Evolutionary conservation across 2,797 vertebrate genomes (phyloP).

Genomic region (Lepus oiostolus): DNA sequence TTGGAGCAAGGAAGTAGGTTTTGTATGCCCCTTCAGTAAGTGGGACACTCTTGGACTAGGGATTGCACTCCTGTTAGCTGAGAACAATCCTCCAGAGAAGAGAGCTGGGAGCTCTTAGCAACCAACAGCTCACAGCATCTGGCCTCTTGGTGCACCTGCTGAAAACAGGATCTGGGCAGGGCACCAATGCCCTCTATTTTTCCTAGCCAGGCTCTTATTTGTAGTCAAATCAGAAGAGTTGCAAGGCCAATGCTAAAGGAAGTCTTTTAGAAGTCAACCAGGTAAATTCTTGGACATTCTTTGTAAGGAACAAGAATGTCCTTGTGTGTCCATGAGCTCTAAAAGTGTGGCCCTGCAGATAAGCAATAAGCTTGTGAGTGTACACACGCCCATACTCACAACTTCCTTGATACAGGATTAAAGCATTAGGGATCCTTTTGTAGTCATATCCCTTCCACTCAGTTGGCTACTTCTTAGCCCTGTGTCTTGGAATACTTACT

Average conservation of each 20-base stretch:
- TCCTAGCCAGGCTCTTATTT: constrained; percentile 43
- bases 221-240: background rate
- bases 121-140: constrained; percentile 6
- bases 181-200: background rate
- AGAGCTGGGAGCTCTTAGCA: constrained; percentile 32
- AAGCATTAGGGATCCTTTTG: background rate
- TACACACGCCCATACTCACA: background rate
- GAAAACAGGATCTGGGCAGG: constrained; percentile 7
- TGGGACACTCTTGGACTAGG: background rate
- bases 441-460: background rate
- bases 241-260: background rate
- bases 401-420: background rate
- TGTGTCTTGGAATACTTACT: constrained; percentile 14
- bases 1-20: background rate
- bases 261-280: background rate
- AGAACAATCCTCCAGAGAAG: constrained; percentile 1
- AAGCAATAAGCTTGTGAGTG: background rate
- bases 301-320: constrained; percentile 10
- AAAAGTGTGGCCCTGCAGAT: background rate
- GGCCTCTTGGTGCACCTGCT: background rate
- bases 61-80: background rate
- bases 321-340: background rate
- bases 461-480: background rate
- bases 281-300: background rate
- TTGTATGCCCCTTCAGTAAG: background rate